Evolutionary conservation across 2,888 invertebrate genomes (phyloP).

Genomic region (Choristoneura rosaceana): DNA sequence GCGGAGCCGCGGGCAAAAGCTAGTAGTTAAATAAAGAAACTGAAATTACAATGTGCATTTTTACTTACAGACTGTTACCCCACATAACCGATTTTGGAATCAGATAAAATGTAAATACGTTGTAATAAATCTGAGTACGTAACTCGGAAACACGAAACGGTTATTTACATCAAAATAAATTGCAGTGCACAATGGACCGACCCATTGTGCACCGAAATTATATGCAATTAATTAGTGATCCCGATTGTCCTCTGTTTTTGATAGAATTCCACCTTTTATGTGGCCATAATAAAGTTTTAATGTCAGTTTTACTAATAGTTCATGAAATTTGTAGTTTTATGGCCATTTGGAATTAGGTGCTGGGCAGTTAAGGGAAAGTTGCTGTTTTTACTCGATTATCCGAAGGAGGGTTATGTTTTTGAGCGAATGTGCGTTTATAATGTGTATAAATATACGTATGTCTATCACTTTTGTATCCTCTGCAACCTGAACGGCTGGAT

Average conservation of each 20-base stretch:
- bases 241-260: slow-evolving; percentile 23
- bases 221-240: slow-evolving; percentile 36
- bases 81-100: neutral
- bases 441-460: too few relatives aligned
- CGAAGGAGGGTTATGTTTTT: neutral
- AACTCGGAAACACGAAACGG: slow-evolving; percentile 5
- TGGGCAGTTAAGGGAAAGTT: neutral
- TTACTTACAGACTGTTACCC: too few relatives aligned
- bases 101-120: slow-evolving; percentile 11
- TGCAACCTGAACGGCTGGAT: too few relatives aligned
- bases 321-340: slow-evolving; percentile 12
- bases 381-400: neutral
- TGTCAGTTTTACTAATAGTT: slow-evolving; percentile 25
- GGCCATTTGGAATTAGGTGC: slow-evolving; percentile 1
- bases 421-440: too few relatives aligned
- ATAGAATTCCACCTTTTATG: slow-evolving; percentile 8
- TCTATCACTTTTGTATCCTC: too few relatives aligned
- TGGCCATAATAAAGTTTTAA: slow-evolving; percentile 32
- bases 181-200: slow-evolving; percentile 6
- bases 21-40: too few relatives aligned
- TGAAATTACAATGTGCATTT: too few relatives aligned
- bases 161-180: slow-evolving; percentile 8
- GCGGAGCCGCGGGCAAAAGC: too few relatives aligned
- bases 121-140: neutral
- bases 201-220: slow-evolving; percentile 18